Conservation (phyloP, 2,888 invertebrate genomes). For the Macrophya alboannulata region DNA sequence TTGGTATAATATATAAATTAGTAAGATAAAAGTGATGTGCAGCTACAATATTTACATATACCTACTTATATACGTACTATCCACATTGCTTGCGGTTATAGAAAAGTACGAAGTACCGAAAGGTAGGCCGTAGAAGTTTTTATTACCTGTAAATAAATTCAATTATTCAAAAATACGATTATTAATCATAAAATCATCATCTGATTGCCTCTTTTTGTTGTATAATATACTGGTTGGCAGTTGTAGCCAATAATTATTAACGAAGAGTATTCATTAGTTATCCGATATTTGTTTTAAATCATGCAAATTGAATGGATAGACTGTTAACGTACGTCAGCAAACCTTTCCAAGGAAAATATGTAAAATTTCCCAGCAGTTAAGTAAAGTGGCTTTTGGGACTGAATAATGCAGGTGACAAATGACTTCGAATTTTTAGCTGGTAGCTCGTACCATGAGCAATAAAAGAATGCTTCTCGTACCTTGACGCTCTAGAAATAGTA, state of each 20-base stretch:
- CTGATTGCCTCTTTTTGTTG: not conserved
- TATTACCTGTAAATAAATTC: constrained; percentile 44
- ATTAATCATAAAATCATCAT: not conserved
- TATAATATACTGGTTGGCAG: not conserved
- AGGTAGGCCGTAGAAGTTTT: constrained; percentile 51
- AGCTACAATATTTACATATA: too few species aligned
- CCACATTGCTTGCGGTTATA: constrained; percentile 16
- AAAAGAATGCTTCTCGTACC: constrained; percentile 80
- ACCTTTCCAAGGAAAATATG: constrained; percentile 80
- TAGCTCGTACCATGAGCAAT: constrained; percentile 79
- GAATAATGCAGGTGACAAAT: constrained; percentile 79
- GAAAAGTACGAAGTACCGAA: constrained; percentile 57
- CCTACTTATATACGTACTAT: not conserved
- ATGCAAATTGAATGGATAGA: constrained; percentile 10
- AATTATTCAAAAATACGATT: constrained; percentile 1
- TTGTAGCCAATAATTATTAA: not conserved
- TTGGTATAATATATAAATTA: not conserved
- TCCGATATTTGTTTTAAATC: not conserved
- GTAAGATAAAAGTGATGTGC: not conserved
- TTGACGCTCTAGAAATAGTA: constrained; percentile 77
- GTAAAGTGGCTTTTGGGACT: constrained; percentile 80
- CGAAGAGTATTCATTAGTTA: not conserved
- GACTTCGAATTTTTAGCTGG: constrained; percentile 76
- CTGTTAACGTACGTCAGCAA: constrained; percentile 78
- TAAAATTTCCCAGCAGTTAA: constrained; percentile 82